These are phyloP conservation scores for Lepidotrigona ventralis DNA, from an alignment of 1,140 invertebrate species.

Conservation along the genomic window DNA sequence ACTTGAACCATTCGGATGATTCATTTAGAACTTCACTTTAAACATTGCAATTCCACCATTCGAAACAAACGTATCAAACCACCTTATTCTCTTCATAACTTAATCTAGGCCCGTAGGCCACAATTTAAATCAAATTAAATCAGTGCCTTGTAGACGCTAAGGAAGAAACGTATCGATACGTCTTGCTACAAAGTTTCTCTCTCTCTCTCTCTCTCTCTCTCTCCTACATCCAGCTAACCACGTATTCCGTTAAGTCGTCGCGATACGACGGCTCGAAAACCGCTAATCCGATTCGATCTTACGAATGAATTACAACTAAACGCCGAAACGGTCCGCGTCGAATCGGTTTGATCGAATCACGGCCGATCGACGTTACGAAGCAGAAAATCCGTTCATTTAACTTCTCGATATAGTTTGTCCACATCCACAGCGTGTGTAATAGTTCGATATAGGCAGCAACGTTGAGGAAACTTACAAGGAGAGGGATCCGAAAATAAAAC, in stretches of 20 bases:
- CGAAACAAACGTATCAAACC: not conserved
- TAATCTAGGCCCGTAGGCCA: not conserved
- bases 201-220: too few relatives aligned
- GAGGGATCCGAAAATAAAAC: not conserved
- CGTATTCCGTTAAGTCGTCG: not conserved
- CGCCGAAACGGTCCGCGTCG: constrained; percentile 26
- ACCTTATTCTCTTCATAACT: not conserved
- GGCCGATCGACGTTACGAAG: constrained; percentile 27
- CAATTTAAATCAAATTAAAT: not conserved
- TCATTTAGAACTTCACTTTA: too few relatives aligned
- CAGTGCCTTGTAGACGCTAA: not conserved
- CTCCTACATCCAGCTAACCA: not conserved
- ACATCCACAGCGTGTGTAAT: not conserved
- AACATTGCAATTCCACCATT: too few relatives aligned
- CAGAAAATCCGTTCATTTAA: constrained; percentile 43
- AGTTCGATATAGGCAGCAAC: constrained; percentile 30
- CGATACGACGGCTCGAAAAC: not conserved
- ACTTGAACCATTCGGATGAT: too few relatives aligned
- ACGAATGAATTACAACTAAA: constrained; percentile 32
- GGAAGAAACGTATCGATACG: not conserved
- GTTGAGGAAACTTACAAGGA: not conserved
- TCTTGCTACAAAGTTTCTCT: not conserved
- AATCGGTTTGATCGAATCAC: constrained; percentile 43
- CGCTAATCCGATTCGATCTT: constrained; percentile 35
- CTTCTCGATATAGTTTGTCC: constrained; percentile 11